These are phyloP conservation scores for Cephalopachus bancanus DNA, from an alignment of 2,797 vertebrate genomes.

Conservation along the genomic window DNA sequence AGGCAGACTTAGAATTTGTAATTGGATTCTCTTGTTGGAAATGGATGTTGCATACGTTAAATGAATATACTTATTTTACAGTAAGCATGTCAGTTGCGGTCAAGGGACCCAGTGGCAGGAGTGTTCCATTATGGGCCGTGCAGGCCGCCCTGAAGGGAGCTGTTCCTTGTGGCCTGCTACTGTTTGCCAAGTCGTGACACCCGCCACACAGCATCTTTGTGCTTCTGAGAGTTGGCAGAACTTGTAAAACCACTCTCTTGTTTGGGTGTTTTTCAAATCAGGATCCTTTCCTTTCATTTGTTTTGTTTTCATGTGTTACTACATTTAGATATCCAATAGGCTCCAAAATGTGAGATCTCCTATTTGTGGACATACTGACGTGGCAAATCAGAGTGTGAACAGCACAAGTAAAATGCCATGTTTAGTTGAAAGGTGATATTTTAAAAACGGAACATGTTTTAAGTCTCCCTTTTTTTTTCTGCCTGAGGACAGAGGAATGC, in stretches of 20 bases:
- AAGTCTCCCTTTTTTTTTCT: not conserved
- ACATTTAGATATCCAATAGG: constrained; percentile 14
- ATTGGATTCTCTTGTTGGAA: constrained; percentile 33
- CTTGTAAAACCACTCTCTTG: not conserved
- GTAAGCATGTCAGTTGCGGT: not conserved
- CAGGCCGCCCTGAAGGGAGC: not conserved
- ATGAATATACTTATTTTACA: not conserved
- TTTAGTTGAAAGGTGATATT: not conserved
- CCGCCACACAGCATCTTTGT: constrained; percentile 8
- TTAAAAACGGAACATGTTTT: not conserved
- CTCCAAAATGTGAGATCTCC: constrained; percentile 17
- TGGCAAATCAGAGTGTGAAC: constrained; percentile 3
- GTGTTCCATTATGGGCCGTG: no score
- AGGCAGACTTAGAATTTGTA: not conserved
- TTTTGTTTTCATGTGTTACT: constrained; percentile 54
- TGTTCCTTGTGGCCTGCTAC: not conserved
- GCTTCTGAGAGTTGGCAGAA: not conserved
- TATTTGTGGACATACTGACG: not conserved
- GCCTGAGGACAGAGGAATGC: not conserved
- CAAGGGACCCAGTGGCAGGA: not conserved
- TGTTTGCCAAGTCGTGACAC: not conserved
- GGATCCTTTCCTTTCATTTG: not conserved
- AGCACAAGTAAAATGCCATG: not conserved
- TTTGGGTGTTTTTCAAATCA: constrained; percentile 7
- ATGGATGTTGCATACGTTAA: not conserved